A percentile compares a stretch with the other conserved stretches of the same genome.
Conservation (phyloP, 2,797 vertebrate species). For the Onychomys torridus region DNA sequence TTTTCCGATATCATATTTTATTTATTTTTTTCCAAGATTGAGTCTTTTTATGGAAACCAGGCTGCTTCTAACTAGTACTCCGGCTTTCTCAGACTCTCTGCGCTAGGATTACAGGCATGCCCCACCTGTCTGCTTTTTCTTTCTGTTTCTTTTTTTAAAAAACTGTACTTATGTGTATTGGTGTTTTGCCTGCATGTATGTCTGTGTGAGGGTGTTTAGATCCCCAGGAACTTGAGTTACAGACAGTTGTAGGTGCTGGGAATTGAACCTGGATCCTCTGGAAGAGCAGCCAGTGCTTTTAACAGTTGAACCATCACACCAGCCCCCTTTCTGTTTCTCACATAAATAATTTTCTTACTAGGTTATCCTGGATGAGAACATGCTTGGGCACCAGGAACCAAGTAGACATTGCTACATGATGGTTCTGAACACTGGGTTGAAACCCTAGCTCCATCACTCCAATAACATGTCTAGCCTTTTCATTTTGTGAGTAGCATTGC, state of each 20-base stretch:
- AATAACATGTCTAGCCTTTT: background rate
- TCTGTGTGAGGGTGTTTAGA: background rate
- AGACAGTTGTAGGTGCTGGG: background rate
- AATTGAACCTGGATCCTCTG: background rate
- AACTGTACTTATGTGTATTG: background rate
- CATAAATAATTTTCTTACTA: slow-evolving; percentile 24
- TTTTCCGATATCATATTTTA: background rate
- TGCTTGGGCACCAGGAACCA: background rate
- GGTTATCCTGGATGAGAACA: background rate
- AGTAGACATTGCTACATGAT: background rate
- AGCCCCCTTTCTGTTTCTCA: background rate
- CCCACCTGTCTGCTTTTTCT: background rate
- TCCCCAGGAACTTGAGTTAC: background rate
- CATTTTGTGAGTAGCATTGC: background rate
- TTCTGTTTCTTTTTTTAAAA: background rate
- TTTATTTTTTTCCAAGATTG: background rate
- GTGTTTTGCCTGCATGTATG: background rate
- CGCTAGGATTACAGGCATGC: background rate
- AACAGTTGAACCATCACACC: background rate
- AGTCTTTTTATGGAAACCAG: background rate
- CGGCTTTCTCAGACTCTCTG: background rate
- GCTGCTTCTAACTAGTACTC: background rate
- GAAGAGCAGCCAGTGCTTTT: background rate
- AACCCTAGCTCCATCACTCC: background rate
- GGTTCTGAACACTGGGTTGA: background rate